Evolutionary conservation across 2,113 vertebrate species (phyloP).

Genomic region (Verasper variegatus): DNA sequence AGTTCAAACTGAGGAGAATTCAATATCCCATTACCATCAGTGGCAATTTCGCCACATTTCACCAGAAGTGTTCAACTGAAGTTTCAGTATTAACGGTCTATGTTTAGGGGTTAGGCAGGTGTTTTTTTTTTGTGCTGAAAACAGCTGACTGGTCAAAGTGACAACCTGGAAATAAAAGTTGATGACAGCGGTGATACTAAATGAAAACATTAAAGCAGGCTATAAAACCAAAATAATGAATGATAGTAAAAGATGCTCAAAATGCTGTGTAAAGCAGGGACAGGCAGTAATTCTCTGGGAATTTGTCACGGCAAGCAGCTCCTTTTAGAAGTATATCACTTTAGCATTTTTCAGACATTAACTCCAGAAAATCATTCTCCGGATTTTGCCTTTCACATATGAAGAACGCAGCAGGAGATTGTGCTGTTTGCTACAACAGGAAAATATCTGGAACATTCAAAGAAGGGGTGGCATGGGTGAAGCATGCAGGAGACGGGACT

Average conservation of each 20-base stretch:
- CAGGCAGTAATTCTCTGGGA: not conserved
- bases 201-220: conserved; percentile 5
- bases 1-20: conserved; percentile 16
- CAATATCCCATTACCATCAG: conserved; percentile 5
- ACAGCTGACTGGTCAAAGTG: not conserved
- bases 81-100: not conserved
- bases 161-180: conserved; percentile 1
- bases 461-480: too few relatives aligned
- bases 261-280: not conserved
- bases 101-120: not conserved
- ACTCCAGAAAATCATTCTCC: too few relatives aligned
- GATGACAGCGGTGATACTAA: conserved; percentile 7
- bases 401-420: too few relatives aligned
- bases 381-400: too few relatives aligned
- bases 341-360: too few relatives aligned
- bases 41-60: conserved; percentile 1
- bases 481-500: too few relatives aligned
- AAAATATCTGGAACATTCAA: too few relatives aligned
- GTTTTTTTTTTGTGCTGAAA: not conserved
- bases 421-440: too few relatives aligned
- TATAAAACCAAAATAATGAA: conserved; percentile 4
- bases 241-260: not conserved
- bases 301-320: not conserved
- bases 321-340: not conserved
- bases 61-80: not conserved